Base-by-base conservation (phyloP, 92 coral and sea anemone species). In the Blastomussa wellsi region DNA sequence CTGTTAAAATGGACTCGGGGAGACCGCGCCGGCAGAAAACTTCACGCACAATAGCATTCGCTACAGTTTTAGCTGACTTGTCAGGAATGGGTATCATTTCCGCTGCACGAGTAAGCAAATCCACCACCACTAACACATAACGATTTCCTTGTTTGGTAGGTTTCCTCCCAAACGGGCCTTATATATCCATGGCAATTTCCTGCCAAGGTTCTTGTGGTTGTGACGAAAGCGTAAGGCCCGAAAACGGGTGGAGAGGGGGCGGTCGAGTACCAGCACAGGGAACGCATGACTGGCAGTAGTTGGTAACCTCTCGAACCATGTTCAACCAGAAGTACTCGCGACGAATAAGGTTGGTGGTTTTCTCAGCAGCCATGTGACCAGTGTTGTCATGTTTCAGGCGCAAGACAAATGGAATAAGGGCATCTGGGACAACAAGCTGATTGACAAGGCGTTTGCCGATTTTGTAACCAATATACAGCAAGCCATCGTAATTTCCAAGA, bases 181-280 rank as follows among this genome's bases (percentile, higher is more conserved):
- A 87, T 65, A 90, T 70, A 38, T 87, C 90, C 57, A 90, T 79
- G 15, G 90, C 44, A 29, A 90, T 83, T 57, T 83, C 90, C 37
- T 91, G 89, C 91, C 89, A 91, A 14, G 89, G 81, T 24, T 90
- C 89, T 51, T 49, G 68, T 57, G 82, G 92, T 62, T 90, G 92
- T 26, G 89, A 80, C 28, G 90, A 24, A 24, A 82, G 70, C 35
- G 83, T 74, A 52, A 89, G 77, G 19, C n/a, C 86, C 65, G 92
- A 32, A 85, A 10, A 37, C 16, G 71, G 79, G 19, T 48, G 47
- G 72, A 73, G 51, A 37, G 88, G 88, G 64, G 86, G 39, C 17
- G 84, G 81, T 2, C 24, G 83, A 76, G 31, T 74, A 47, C 73
- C 26, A 24, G 82, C 92, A 80, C 92, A 89, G 24, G 82, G 48